These are phyloP conservation scores for Aphyosemion australe DNA, from an alignment of 2,113 vertebrate species.

Conservation along the genomic window DNA sequence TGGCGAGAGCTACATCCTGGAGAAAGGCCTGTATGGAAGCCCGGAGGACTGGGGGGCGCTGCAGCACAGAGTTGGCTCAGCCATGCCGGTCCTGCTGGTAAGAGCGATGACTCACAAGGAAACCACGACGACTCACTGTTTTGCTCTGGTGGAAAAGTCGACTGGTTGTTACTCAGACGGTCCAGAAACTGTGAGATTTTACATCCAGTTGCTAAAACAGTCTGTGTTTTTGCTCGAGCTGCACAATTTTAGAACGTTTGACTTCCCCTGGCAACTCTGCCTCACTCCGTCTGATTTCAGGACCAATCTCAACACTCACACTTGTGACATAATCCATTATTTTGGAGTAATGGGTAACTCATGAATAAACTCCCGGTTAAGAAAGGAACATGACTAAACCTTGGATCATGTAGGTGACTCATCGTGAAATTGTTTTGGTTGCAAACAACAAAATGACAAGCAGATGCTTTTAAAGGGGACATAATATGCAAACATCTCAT, in stretches of 20 bases:
- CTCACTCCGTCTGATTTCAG: constrained; percentile 4
- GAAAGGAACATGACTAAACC: constrained; percentile 21
- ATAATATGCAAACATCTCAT: background rate
- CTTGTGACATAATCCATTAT: constrained; percentile 4
- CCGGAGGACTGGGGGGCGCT: constrained; percentile 89
- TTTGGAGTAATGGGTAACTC: background rate
- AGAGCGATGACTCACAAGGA: constrained; percentile 49
- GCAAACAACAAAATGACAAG: constrained; percentile 26
- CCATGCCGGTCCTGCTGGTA: constrained; percentile 88
- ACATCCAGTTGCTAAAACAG: background rate
- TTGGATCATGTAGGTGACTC: constrained; percentile 44
- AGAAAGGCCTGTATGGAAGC: constrained; percentile 89
- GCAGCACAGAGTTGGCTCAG: constrained; percentile 83
- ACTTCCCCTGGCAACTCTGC: constrained; percentile 24
- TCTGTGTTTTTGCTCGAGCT: constrained; percentile 1
- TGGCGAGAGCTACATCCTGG: constrained; percentile 87
- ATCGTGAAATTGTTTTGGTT: constrained; percentile 20
- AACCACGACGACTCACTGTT: background rate
- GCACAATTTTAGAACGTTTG: constrained; percentile 10
- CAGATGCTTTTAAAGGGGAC: background rate
- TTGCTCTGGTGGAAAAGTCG: background rate
- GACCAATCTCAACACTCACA: constrained; percentile 17
- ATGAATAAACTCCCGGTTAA: background rate
- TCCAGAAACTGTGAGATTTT: background rate
- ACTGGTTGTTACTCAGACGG: constrained; percentile 7